Evolutionary conservation across 2,888 invertebrate genomes (phyloP), one percentile per base, ranked within the genome.

Genomic region (Drosophila colorata): DNA sequence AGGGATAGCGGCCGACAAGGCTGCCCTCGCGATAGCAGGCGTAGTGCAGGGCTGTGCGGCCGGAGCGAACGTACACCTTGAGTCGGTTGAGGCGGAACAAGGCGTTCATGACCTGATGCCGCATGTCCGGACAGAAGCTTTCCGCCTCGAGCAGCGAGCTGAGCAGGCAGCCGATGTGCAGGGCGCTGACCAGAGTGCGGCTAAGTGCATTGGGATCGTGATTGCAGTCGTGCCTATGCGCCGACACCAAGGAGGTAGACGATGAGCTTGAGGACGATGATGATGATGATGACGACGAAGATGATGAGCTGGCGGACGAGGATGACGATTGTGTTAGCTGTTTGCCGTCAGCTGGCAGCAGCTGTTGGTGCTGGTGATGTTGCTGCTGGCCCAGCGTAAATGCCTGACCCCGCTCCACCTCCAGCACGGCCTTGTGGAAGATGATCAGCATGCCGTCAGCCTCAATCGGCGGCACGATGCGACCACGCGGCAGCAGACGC

Each of bases 381-480:
- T 85, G 73, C 49, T 82, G 76, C 49, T 83, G 82, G 28, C 87
- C 88, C 55, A 89, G 33, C 16, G 82, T 81, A 60, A 78, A 90
- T 33, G 81, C 84, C 78, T 90, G 88, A 18, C 90, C 92, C 60
- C 95, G 92, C 90, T 94, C 94, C 53, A 96, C 95, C 91, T 96
- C 96, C 37, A 94, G 93, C n/a, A 98, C 94, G 38, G 97, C 96
- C 92, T 97, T 96, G 74, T 94, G 93, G 91, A 98, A 96, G 55
- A 98, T 97, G 79, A 95, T 94, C 81, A 97, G 94, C 82, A 98
- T 95, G 92, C 98, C 98, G 58, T 94, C 93, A 88, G 97, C 96
- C 53, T 96, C 95, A 23, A 98, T 95, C 0, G 96, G 95, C 43
- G 96, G 97, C 66, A 96, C 96, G 70, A 95, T 94, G 59, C 96